Conservation (phyloP, 2,113 vertebrate species). For the Salminus brasiliensis region DNA sequence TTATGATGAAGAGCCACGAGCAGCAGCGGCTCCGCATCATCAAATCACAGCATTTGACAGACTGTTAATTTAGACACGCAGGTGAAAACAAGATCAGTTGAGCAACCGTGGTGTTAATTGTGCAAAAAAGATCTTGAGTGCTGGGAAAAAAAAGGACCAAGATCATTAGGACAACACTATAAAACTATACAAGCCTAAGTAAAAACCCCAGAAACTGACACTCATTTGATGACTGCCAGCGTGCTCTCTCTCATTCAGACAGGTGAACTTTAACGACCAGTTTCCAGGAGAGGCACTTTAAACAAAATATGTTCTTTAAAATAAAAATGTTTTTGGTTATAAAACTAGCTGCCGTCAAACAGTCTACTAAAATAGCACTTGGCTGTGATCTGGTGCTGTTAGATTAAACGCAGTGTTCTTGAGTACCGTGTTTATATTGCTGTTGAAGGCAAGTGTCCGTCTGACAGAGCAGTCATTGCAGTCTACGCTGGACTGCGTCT, state of each 20-base stretch:
- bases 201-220: conserved; percentile 36
- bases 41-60: conserved; percentile 4
- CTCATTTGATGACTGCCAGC: conserved; percentile 2
- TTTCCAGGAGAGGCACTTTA: conserved; percentile 53
- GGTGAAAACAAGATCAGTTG: conserved; percentile 4
- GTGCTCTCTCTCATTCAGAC: conserved; percentile 8
- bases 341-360: conserved; percentile 56
- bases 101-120: conserved; percentile 35
- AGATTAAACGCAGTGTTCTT: conserved; percentile 16
- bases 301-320: conserved; percentile 35
- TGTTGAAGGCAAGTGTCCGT: conserved; percentile 9
- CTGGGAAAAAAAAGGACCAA: conserved; percentile 6
- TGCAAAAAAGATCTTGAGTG: conserved; percentile 39
- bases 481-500: not conserved
- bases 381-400: conserved; percentile 32
- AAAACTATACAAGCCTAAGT: conserved; percentile 33
- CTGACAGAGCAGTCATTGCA: not conserved
- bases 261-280: not conserved
- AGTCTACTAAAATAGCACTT: conserved; percentile 49
- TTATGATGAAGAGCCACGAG: conserved; percentile 16
- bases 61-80: not conserved
- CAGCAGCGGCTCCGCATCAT: conserved; percentile 12
- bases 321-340: conserved; percentile 32
- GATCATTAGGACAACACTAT: conserved; percentile 7
- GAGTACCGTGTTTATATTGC: conserved; percentile 31